phyloP scores from a whole-genome alignment of 1,140 invertebrate genomes.

The Augochlora pura region DNA sequence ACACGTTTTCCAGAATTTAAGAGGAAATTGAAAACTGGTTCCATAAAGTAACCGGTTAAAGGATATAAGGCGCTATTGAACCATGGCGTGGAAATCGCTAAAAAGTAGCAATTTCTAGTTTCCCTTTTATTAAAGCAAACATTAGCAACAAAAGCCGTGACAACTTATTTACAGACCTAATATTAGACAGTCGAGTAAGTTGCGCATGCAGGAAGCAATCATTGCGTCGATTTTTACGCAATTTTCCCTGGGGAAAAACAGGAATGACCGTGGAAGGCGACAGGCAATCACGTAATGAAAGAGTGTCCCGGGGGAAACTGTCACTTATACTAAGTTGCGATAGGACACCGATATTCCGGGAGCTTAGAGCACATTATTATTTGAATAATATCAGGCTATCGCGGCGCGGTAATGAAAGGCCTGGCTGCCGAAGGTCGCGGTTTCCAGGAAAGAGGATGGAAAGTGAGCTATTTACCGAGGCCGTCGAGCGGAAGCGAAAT shows the following conservation, averaged over 20 bases:
- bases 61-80: too few species aligned
- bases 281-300: too few species aligned
- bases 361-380: constrained; percentile 29
- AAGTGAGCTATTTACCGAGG: constrained; percentile 12
- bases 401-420: constrained; percentile 3
- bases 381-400: constrained; percentile 22
- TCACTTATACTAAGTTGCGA: constrained; percentile 27
- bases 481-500: background rate
- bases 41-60: too few species aligned
- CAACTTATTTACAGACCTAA: too few species aligned
- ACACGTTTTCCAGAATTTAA: too few species aligned
- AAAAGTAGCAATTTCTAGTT: too few species aligned
- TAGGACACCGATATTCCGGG: constrained; percentile 5
- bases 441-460: constrained; percentile 24
- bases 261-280: background rate
- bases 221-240: background rate
- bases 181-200: too few species aligned
- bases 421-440: background rate
- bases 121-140: too few species aligned
- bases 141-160: too few species aligned
- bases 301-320: constrained; percentile 2
- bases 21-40: too few species aligned
- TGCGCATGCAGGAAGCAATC: background rate
- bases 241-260: background rate
- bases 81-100: too few species aligned